Percentiles rank a stretch among this genome's conserved stretches.
Evolutionary conservation across 2,888 invertebrate species (phyloP).

Genomic region (Heliconius ethilla): DNA sequence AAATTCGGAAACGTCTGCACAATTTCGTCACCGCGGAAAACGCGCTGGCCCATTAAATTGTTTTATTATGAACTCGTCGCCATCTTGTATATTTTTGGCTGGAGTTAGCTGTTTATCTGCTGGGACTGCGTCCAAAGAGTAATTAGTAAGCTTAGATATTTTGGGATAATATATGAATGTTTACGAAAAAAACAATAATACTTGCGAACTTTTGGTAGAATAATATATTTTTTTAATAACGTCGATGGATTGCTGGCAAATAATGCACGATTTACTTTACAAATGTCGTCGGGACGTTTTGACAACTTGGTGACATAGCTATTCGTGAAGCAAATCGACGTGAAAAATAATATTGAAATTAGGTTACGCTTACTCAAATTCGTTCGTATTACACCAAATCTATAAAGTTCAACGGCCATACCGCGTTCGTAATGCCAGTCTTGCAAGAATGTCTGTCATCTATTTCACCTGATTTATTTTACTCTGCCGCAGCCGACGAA

Average conservation of each 20-base stretch:
- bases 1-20: constrained; percentile 79
- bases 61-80: constrained; percentile 82
- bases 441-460: constrained; percentile 50
- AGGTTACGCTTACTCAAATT: neutral
- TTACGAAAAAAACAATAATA: constrained; percentile 49
- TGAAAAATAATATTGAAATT: constrained; percentile 26
- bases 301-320: constrained; percentile 42
- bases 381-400: constrained; percentile 14
- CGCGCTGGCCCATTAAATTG: constrained; percentile 82
- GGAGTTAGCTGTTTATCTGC: constrained; percentile 80
- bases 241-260: constrained; percentile 27
- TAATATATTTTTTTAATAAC: constrained; percentile 25
- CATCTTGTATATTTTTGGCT: constrained; percentile 81
- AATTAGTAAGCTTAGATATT: constrained; percentile 78
- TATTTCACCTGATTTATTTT: constrained; percentile 74
- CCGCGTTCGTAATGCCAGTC: constrained; percentile 66
- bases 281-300: constrained; percentile 28
- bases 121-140: constrained; percentile 80
- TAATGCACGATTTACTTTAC: constrained; percentile 24
- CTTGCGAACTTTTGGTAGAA: neutral
- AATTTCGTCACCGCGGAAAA: constrained; percentile 81
- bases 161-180: constrained; percentile 58
- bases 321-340: constrained; percentile 35
- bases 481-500: constrained; percentile 62
- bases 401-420: constrained; percentile 50